Base-by-base conservation (phyloP, 2,888 invertebrate species). In the Caenorhabditis sp. region DNA sequence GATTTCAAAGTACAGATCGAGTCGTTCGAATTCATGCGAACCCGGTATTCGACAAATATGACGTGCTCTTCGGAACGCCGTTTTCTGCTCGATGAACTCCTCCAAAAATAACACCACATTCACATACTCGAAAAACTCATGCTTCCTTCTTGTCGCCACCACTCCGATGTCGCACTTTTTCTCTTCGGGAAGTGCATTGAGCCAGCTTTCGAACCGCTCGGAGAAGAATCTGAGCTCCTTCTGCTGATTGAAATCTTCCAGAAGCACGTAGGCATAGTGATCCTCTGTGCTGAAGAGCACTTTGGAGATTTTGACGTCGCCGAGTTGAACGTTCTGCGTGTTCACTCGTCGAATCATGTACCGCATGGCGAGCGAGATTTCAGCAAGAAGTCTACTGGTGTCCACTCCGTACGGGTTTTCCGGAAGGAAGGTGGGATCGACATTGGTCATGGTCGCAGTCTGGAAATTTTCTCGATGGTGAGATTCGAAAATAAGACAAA, bases 1-100 rank as follows among this genome's bases (percentile, higher is more conserved):
- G 3, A 68, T 16, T 26, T 68, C 68, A n/a, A 68, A 19, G 14
- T 31, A 68, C 19, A 68, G 22, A 63, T 63, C 44, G 16, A 8
- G 2, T 26, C 26, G 7, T 2, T n/a, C 24, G 3, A 26, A 19
- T 19, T 38, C 22, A 0, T 4, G 7, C 7, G 24, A 4, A 22
- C 0, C 19, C 5, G 35, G 35, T 3, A 68, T 1, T 7, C 8
- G 2, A 14, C 35, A 68, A 22, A 68, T 26, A 10, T 68, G 54
- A 0, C 68, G 51, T 1, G 68, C 68, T 38, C 68, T 10, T 16
- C 68, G 51, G 8, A 19, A 68, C 7, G 16, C 4, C 12, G 68
- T 68, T 16, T 22, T 41, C 12, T 68, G 54, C 8, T 54, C 24
- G 3, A 14, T 8, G 54, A 24, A 68, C 54, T 68, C 54, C 22